phyloP scores from a whole-genome alignment of 2,888 invertebrate genomes.

The Heliconius aoede region DNA sequence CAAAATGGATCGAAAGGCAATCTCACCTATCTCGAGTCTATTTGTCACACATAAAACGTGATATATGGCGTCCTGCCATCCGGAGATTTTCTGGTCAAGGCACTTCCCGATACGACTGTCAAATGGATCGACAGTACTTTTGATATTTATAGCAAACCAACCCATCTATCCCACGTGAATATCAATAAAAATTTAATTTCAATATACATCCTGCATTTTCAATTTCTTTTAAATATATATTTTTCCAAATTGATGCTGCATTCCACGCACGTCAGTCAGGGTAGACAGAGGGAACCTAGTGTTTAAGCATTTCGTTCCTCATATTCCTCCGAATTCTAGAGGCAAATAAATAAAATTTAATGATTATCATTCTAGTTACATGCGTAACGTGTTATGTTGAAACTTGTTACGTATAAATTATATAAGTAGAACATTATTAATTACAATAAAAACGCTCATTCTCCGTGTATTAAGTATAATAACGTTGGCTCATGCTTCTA shows the following conservation, averaged over 20 bases:
- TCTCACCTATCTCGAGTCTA: conserved; percentile 79
- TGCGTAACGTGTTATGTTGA: too few species aligned
- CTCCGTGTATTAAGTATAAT: conserved; percentile 4
- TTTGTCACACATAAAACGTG: conserved; percentile 82
- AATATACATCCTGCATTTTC: not conserved
- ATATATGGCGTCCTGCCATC: conserved; percentile 68
- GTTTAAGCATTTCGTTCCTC: too few species aligned
- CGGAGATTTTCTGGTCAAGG: conserved; percentile 59
- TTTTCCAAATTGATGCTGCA: too few species aligned
- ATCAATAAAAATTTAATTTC: not conserved
- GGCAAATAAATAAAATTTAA: too few species aligned
- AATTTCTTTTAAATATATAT: not conserved
- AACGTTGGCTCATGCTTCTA: conserved; percentile 16
- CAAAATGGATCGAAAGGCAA: conserved; percentile 81
- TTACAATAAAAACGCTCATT: conserved; percentile 11
- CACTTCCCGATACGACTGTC: conserved; percentile 49
- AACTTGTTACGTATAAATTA: not conserved
- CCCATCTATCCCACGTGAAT: not conserved
- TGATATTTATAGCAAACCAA: not conserved
- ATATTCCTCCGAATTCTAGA: too few species aligned
- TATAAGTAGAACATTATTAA: conserved; percentile 7
- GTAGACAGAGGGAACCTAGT: too few species aligned
- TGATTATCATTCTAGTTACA: not conserved
- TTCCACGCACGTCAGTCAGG: too few species aligned
- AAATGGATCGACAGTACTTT: conserved; percentile 16